phyloP scores from a whole-genome alignment of 2,888 invertebrate species.

The Blastobasis adustella region DNA sequence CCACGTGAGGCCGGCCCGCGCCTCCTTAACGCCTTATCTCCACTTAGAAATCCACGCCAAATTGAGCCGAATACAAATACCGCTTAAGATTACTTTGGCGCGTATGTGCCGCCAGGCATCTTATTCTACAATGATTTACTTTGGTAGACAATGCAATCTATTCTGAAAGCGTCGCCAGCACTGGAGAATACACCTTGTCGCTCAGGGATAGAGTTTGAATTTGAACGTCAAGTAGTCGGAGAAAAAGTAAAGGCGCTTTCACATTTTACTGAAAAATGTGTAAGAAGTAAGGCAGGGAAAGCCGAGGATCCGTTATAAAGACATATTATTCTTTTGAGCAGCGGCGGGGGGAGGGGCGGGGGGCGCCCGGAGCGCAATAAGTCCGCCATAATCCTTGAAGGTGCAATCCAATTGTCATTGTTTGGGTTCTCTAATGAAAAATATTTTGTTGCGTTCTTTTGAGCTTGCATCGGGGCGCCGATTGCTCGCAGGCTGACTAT shows the following conservation, averaged over 20 bases:
- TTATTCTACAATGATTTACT: conserved; percentile 61
- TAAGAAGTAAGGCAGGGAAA: conserved; percentile 65
- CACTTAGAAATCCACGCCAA: conserved; percentile 10
- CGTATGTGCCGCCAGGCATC: conserved; percentile 24
- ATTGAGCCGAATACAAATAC: conserved; percentile 17
- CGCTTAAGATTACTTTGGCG: conserved; percentile 12
- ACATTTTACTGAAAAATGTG: conserved; percentile 71
- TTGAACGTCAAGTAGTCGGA: conserved; percentile 10
- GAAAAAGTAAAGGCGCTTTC: conserved; percentile 52
- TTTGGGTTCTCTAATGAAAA: conserved; percentile 68
- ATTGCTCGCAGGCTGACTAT: no score
- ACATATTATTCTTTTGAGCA: conserved; percentile 72
- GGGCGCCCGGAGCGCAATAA: conserved; percentile 52
- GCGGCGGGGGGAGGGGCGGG: conserved; percentile 1
- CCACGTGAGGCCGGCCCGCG: conserved; percentile 39
- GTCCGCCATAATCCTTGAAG: conserved; percentile 63
- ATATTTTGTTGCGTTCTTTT: conserved; percentile 57
- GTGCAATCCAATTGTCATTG: conserved; percentile 66
- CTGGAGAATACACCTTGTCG: conserved; percentile 18
- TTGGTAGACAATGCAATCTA: conserved; percentile 69
- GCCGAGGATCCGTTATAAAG: conserved; percentile 68
- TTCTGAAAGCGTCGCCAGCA: conserved; percentile 29
- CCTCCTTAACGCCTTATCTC: conserved; percentile 21
- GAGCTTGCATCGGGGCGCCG: conserved; percentile 21
- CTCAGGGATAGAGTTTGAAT: conserved; percentile 22